Evolutionary conservation across 1,140 invertebrate species (phyloP), one percentile per base, ranked within the genome.

Genomic region (Drosophila nebulosa): DNA sequence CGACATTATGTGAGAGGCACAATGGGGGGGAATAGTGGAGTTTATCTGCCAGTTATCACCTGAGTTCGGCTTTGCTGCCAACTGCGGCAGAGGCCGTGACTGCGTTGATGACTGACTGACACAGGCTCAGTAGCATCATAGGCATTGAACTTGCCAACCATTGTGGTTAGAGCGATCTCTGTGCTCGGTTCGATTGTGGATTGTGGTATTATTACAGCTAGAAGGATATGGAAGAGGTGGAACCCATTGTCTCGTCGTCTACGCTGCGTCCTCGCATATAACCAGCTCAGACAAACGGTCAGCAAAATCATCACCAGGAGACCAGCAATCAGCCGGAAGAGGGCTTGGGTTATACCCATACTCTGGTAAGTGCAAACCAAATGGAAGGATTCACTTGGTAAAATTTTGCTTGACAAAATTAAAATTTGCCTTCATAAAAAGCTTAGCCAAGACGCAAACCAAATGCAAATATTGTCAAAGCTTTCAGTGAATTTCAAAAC

Each of bases 291-390:
- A 5, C 62, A 61, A 51, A 65, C 55, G 67, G 72, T 42, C 57
- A 70, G 9, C 39, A 65, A 35, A 30, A 30, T 9, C 71, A 70
- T 18, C 5, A 70, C 7, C 5, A 6, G 0, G 39, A 42, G n/a
- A 21, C 10, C 7, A 18, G 0, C 39, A 46, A 46, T 46, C n/a
- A 46, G 5, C 39, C 39, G 7, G 39, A 21, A 57, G 72, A 74
- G 18, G 68, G 64, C 46, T 66, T 74, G 4, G 67, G 72, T 5
- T 74, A 74, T 14, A 74, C 62, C 3, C 68, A 65, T 39, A 74
- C 72, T 1, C 42, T 74, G 68, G 72, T 74, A 22, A 74, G 71
- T 24, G 5, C 1, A 7, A 0, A n/a, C 0, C 27, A 9, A 30
- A 9, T 0, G 0, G 0, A 10, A 30, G 4, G 7, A 10, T 18